Evolutionary conservation across 2,797 vertebrate species (phyloP).

Genomic region (Microcaecilia unicolor): DNA sequence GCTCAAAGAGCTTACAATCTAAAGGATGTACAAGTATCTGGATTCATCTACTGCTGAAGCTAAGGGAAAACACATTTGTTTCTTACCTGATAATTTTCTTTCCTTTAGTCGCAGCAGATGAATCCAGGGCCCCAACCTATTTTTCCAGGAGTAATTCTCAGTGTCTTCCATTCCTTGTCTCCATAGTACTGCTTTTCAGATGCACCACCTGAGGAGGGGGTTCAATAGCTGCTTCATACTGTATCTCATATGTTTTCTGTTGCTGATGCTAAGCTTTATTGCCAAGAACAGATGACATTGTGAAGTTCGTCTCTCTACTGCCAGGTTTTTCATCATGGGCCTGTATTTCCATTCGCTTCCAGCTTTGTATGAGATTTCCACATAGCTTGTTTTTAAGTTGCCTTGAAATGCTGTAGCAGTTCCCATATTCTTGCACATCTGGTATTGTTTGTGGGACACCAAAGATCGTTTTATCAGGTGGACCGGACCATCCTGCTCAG

Average conservation of each 20-base stretch:
- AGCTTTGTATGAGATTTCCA: neutral
- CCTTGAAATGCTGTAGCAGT: slow-evolving; percentile 20
- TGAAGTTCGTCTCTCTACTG: slow-evolving; percentile 19
- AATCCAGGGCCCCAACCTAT: no score
- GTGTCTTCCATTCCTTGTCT: no score
- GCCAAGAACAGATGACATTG: slow-evolving; percentile 28
- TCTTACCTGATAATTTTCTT: no score
- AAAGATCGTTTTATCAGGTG: slow-evolving; percentile 28
- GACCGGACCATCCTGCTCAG: slow-evolving; percentile 17
- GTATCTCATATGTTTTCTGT: slow-evolving; percentile 19
- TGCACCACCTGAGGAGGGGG: no score
- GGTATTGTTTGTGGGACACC: slow-evolving; percentile 14
- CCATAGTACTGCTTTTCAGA: no score
- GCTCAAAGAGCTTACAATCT: no score
- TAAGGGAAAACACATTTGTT: no score
- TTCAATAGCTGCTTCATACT: neutral
- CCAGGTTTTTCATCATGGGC: slow-evolving; percentile 27
- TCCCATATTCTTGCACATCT: slow-evolving; percentile 11
- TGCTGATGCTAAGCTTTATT: slow-evolving; percentile 1
- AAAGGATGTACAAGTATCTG: no score
- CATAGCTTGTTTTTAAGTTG: slow-evolving; percentile 7
- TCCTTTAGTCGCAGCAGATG: no score
- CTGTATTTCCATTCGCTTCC: no score
- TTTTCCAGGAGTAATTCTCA: no score
- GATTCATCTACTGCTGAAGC: no score